Base-by-base conservation (phyloP, 2,113 vertebrate genomes). In the Zapus hudsonius region DNA sequence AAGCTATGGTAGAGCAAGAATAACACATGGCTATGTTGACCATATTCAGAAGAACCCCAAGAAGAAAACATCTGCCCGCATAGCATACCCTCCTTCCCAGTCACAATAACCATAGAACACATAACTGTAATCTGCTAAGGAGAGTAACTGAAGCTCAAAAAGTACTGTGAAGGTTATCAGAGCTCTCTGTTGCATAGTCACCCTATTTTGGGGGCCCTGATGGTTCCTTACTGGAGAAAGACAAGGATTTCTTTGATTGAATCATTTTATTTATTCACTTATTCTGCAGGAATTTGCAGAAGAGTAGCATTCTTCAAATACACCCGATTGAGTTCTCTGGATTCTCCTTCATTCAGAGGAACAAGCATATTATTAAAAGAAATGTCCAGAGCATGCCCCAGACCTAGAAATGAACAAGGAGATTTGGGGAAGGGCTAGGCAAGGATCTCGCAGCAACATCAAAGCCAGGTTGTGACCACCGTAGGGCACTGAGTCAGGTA, bases 221-320 rank as follows among this genome's bases (percentile, higher is more conserved):
- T 4, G 22, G 23, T 64, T 69, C 15, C 44, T 92, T 83, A 88
- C 66, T 87, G 61, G 94, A 78, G 47, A 81, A 90, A 9, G 42
- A 92, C 92, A 95, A 91, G 2, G 20, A 70, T 7, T 76, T 52
- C 70, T 78, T 40, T 73, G n/a, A 74, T 80, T 19, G 57, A 90
- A 13, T 85, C 70, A 33, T 44, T 47, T 73, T 74, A n/a, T 19
- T 84, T 47, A 25, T 93, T 61, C 12, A 52, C 82, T 84, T 91
- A 83, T 87, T 89, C 42, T 93, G 47, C 25, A 93, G 40, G 90
- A 16, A 42, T 91, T 59, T 89, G 64, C 88, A 95, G 87, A 94
- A 93, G 83, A 87, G 22, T 20, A 63, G 29, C 38, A 81, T 79
- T 94, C 61, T 78, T 55, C 64, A 64, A 73, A 81, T 15, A 74